Percentiles rank a stretch among this genome's conserved stretches.
phyloP scores from a whole-genome alignment of 2,113 vertebrate genomes.

The Antechinus stuartii region DNA sequence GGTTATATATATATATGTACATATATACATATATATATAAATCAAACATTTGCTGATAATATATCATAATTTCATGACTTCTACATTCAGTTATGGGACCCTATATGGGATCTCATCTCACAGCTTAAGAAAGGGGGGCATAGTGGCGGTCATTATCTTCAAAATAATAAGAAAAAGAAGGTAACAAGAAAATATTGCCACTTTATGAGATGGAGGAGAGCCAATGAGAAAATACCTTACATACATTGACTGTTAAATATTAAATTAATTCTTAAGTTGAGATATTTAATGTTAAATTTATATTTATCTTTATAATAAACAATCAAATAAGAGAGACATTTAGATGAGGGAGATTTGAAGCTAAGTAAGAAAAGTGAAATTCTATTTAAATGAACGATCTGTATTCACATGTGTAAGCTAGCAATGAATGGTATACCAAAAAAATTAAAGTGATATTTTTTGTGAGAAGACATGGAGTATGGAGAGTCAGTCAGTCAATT shows the following conservation, averaged over 20 bases:
- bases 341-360: background rate
- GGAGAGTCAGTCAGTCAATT: background rate
- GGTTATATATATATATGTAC: no score
- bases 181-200: constrained; percentile 2
- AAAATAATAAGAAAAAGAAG: background rate
- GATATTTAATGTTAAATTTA: constrained; percentile 21
- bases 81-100: no score
- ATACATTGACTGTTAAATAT: background rate
- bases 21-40: no score
- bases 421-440: background rate
- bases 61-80: no score
- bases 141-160: background rate
- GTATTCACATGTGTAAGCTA: background rate
- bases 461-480: background rate
- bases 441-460: background rate
- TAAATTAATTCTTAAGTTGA: constrained; percentile 22
- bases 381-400: background rate
- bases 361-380: background rate
- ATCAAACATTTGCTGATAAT: no score
- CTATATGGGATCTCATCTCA: no score
- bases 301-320: background rate
- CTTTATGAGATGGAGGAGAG: constrained; percentile 7
- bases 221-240: background rate
- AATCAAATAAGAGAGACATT: background rate
- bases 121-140: no score